Base-by-base conservation (phyloP, 1,140 invertebrate species). In the Macrostomum lignano region DNA sequence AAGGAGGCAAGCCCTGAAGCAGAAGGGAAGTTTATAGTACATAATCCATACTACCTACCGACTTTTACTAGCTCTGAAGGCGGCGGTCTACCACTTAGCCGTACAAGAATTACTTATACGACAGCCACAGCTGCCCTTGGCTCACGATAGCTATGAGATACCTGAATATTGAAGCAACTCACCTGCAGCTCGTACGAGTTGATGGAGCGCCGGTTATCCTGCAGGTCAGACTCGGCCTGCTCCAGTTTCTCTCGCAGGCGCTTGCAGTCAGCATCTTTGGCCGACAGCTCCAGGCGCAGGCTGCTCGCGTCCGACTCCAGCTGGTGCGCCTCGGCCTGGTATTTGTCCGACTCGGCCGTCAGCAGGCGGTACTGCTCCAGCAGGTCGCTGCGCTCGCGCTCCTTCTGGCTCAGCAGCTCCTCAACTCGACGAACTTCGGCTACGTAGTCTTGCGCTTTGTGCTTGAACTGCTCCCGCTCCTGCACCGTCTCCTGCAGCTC, bases 391-490 rank as follows among this genome's bases (percentile, higher is more conserved):
- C 25, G 33, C 7, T 38, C 37, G 10, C 7, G n/a, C 10, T 38
- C 37, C 3, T 17, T 17, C 29, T 31, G 2, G 2, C 2, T 31
- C 1, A 59, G 43, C 3, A 51, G 25, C 31, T 58, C 51, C 35
- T 58, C 52, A 19, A 47, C 44, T 10, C 49, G 40, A 26, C 48
- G 45, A 3, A 59, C 49, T 38, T 59, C 55, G 19, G 46, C 39
- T 13, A 56, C 47, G 38, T 59, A 58, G 26, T 56, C 49, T 39
- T 58, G 53, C 0, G 51, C 47, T 36, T 58, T 54, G 7, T 41
- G 39, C 34, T 48, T 52, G 17, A 58, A 36, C 3, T 38, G 20
- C 36, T 55, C 52, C 28, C 43, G 47, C 22, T 56, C 52, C 13
- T 49, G 46, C n/a, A 55, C 26, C 2, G 47, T 40, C 17, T 56